Base-by-base conservation (phyloP, 2,113 vertebrate genomes). In the Psettodes erumei region DNA sequence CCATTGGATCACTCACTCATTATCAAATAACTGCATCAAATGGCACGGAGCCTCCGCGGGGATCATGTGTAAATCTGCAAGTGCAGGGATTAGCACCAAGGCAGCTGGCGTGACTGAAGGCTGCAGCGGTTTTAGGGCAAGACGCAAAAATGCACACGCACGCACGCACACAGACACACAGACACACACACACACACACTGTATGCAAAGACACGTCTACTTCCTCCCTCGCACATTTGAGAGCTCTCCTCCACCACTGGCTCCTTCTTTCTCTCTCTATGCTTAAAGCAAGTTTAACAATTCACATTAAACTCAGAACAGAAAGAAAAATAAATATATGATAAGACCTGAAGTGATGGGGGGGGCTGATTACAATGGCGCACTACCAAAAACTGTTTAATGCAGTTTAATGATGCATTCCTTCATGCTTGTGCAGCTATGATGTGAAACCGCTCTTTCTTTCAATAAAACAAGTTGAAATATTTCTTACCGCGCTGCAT, bases 81-180 rank as follows among this genome's bases (percentile, higher is more conserved):
- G 63, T 65, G 75, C 50, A 68, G 58, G 71, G 85, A 86, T 86
- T 82, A 86, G 25, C 72, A 33, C 19, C 0, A 27, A 64, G 63
- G 75, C 78, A 81, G 86, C 84, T 87, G 87, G 75, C 58, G 21
- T n/a, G 75, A 63, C 63, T 63, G 53, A 58, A 12, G 82, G 45
- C 81, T 67, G 79, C 71, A 69, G 68, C 23, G 40, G 1, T 67
- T 81, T 61, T 2, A 66, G 50, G 40, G 45, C 27, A 38, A 48
- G 51, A 74, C 30, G 37, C 45, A 79, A 61, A 81, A 68, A 84
- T 69, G 71, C 70, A 85, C 74, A 75, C 70, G 71, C 35, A 54
- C 67, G 54, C 42, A 45, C 40, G 63, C 37, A 54, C 55, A 51
- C 48, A 35, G 72, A 85, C 75, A 69, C 68, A 70, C 50, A 45